phyloP scores from a whole-genome alignment of 2,113 vertebrate genomes.

The Emydocephalus ijimae region DNA sequence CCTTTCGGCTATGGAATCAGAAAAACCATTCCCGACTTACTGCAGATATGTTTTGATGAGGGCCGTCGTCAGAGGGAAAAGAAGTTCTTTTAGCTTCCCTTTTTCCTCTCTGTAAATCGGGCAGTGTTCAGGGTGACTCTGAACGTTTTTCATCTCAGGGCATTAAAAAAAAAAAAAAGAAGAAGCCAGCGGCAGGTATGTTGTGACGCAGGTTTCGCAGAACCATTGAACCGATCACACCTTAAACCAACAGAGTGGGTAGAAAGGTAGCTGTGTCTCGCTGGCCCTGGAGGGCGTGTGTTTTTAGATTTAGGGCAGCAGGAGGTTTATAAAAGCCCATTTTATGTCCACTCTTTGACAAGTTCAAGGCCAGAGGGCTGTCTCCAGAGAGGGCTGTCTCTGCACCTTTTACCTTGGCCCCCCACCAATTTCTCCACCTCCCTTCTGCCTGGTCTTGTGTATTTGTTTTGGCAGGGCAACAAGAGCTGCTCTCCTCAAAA shows the following conservation, averaged over 20 bases:
- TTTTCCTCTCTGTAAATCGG: slow-evolving; percentile 62
- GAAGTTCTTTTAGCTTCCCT: slow-evolving; percentile 46
- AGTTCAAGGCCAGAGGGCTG: slow-evolving; percentile 85
- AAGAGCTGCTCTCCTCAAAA: slow-evolving; percentile 82
- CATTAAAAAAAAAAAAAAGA: slow-evolving; percentile 17
- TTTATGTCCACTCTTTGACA: slow-evolving; percentile 85
- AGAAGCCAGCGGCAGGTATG: slow-evolving; percentile 76
- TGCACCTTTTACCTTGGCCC: neutral
- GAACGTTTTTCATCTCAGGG: slow-evolving; percentile 35
- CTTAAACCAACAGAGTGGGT: slow-evolving; percentile 83
- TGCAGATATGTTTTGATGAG: slow-evolving; percentile 29
- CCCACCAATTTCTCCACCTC: slow-evolving; percentile 26
- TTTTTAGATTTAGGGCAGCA: slow-evolving; percentile 70
- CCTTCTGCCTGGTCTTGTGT: slow-evolving; percentile 79
- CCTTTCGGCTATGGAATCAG: slow-evolving; percentile 1
- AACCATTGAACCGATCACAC: slow-evolving; percentile 81
- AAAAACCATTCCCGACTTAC: neutral
- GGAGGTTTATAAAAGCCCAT: slow-evolving; percentile 78
- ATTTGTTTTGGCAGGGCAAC: slow-evolving; percentile 88
- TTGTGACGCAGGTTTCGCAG: slow-evolving; percentile 87
- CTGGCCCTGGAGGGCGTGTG: slow-evolving; percentile 70
- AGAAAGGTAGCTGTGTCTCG: slow-evolving; percentile 92
- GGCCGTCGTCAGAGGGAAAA: slow-evolving; percentile 6
- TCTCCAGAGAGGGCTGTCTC: slow-evolving; percentile 78
- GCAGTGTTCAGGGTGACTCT: slow-evolving; percentile 61